phyloP scores from a whole-genome alignment of 2,797 vertebrate species.

The Psittacula derbiana region DNA sequence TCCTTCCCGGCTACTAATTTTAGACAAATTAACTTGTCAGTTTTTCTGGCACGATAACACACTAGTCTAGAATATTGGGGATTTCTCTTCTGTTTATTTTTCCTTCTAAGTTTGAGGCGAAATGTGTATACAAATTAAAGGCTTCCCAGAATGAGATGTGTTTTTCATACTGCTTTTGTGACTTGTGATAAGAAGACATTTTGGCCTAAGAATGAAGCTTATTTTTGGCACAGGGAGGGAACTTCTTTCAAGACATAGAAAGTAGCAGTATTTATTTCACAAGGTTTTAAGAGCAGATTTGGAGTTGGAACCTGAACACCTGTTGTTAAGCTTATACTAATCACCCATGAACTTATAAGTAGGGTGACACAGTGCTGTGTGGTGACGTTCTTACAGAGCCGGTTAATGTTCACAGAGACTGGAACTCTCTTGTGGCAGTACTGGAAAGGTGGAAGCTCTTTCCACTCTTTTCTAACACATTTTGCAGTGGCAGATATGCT shows the following conservation, averaged over 20 bases:
- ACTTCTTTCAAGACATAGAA: neutral
- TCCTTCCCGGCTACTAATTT: neutral
- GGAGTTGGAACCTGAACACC: constrained; percentile 28
- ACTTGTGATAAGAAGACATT: neutral
- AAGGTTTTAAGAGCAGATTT: constrained; percentile 22
- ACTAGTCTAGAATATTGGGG: neutral
- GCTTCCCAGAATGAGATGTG: neutral
- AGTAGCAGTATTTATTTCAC: constrained; percentile 13
- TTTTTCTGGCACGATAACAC: neutral
- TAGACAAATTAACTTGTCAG: neutral
- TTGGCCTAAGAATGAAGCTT: neutral
- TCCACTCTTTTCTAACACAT: rapidly evolving
- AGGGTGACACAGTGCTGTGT: neutral
- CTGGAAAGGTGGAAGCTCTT: neutral
- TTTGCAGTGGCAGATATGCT: neutral
- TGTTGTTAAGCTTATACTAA: constrained; percentile 44
- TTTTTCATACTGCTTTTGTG: neutral
- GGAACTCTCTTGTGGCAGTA: neutral
- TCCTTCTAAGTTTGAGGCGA: constrained; percentile 26
- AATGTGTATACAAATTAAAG: neutral
- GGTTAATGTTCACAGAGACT: neutral
- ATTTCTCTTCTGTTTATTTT: neutral
- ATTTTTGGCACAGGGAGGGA: neutral
- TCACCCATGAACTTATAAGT: constrained; percentile 26
- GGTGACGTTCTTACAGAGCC: neutral